Base-by-base conservation (phyloP, 1,140 invertebrate genomes). In the Anastatus disparis region DNA sequence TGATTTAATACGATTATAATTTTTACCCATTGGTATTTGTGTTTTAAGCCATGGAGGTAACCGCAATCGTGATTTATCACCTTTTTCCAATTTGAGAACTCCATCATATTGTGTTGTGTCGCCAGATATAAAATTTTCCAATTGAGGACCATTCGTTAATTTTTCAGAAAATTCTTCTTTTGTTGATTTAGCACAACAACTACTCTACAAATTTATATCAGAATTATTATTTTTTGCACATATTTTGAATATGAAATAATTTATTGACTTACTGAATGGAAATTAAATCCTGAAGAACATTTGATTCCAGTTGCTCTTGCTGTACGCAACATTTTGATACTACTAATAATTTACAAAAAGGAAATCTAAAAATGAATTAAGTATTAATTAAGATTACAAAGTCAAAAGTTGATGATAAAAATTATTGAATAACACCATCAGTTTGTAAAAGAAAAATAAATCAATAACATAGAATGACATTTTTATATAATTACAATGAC, bases 31-130 rank as follows among this genome's bases (percentile, higher is more conserved):
- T 12, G 97, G 97, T 82, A 99, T 98, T 78, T 95, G 91, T 46
- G 93, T 96, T 82, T 99, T 99, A 35, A 99, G 81, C 98, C 98
- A 99, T 55, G 97, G 95, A 20, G 98, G 98, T 59, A 99, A 85
- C 65, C 96, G 87, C 27, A 99, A 84, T 64, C 96, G 89, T 63
- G 92, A 88, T 31, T 89, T 89, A 74, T 97, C 94, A 4, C 94
- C 93, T 78, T 93, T 94, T 69, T 92, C 92, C 62, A 93, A 86
- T 76, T 93, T 93, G n/a, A 97, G 85, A 85, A 96, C 94, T 29
- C 93, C 93, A 71, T 92, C 88, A 80, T 95, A 96, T 27, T 88
- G 75, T 12, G 55, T 53, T 10, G 71, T 62, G 15, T 73, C 61
- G 12, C 66, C 75, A 26, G 75, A 75, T 35, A 85, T 73, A 71